Base-by-base conservation (phyloP, 1,140 invertebrate species). In the Sipha flava region DNA sequence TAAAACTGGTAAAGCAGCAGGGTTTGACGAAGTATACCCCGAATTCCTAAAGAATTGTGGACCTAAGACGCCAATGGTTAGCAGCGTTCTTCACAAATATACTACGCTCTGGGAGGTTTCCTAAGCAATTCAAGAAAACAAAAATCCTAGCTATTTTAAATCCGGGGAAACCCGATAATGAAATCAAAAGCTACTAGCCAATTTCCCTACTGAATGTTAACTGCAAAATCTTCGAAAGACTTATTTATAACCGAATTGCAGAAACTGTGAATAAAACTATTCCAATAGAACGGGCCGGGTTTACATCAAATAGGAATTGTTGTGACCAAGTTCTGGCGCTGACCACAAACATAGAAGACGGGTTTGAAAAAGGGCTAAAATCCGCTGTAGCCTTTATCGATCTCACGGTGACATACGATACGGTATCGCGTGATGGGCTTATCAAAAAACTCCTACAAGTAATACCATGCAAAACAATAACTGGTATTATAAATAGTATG, bases 31-130 rank as follows among this genome's bases (percentile, higher is more conserved):
- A 34, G 62, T 79, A 29, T 43, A 73, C 26, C 45, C 66, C 0
- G 66, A 80, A 54, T 80, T 80, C 12, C 79, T 80, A 26, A 54
- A 72, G 62, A 52, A 66, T 37, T 43, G 57, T 21, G 80, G 72
- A 49, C 26, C 3, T 29, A 47, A 79, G 40, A 66, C 62, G 26
- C 31, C 23, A 79, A 45, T 81, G 64, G 79, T 16, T 80, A 43
- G 47, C 40, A 16, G 21, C 21, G 18, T 79, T 81, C 62, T 81
- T 43, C 62, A 62, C 68, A 77, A 49, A 81, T 77, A 79, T 81
- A 34, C 64, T 81, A 16, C 14, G 21, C 3, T 40, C 66, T 57
- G 80, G 80, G 14, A 40, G 57, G 43, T 23, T 81, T 54, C 72
- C 72, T 29, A 57, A 47, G 31, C 57, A 77, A 26, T 57, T 79